Conservation (phyloP, 2,888 invertebrate species). For the Chrysodeixis includens region DNA sequence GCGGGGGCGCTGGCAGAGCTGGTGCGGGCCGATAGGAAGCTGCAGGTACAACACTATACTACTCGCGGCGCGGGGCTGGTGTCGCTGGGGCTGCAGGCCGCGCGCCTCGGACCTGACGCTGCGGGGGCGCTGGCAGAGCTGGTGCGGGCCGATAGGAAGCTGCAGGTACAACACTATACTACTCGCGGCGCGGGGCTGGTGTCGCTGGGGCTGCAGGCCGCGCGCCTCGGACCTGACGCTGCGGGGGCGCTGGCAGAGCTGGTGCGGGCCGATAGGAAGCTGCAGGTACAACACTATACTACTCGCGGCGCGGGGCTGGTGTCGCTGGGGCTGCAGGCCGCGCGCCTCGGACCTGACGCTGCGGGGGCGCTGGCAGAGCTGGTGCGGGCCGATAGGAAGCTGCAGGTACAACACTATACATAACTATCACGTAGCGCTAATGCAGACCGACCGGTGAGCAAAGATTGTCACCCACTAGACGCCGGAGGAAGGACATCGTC, state of each 20-base stretch:
- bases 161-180: constrained; percentile 75
- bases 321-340: too few relatives aligned
- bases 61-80: background rate
- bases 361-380: too few relatives aligned
- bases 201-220: too few relatives aligned
- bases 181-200: background rate
- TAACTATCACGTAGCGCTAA: background rate
- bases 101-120: too few relatives aligned
- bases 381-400: background rate
- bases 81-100: too few relatives aligned
- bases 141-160: background rate
- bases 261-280: background rate
- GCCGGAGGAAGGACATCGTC: too few relatives aligned
- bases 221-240: too few relatives aligned
- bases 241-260: too few relatives aligned
- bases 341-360: too few relatives aligned
- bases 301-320: background rate
- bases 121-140: too few relatives aligned
- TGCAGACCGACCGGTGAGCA: background rate
- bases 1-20: too few relatives aligned
- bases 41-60: constrained; percentile 75
- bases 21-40: background rate
- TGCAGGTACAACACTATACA: constrained; percentile 75
- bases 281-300: constrained; percentile 75
- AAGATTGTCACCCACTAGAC: too few relatives aligned